Conservation (phyloP, 2,113 vertebrate species). For the Anser brachyrhynchus region DNA sequence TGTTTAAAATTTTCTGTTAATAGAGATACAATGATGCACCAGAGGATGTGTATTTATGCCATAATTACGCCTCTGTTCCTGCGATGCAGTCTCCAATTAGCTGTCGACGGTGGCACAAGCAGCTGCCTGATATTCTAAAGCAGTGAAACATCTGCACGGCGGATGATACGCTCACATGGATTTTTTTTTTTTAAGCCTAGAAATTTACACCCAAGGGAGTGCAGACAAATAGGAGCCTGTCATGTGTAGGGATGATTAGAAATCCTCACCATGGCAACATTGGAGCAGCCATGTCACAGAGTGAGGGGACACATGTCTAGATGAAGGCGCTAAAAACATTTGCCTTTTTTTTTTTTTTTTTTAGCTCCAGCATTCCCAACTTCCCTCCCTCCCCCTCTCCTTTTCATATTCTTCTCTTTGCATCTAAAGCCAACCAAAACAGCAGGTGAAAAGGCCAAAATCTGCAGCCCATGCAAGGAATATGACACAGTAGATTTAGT, state of each 20-base stretch:
- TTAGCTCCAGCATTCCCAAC: slow-evolving; percentile 79
- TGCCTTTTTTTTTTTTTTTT: slow-evolving; percentile 72
- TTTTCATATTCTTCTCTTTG: slow-evolving; percentile 79
- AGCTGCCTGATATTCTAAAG: slow-evolving; percentile 95
- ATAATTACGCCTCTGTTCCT: slow-evolving; percentile 90
- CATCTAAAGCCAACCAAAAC: slow-evolving; percentile 81
- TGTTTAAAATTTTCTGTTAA: slow-evolving; percentile 94
- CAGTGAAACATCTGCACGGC: slow-evolving; percentile 97
- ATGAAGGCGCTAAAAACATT: slow-evolving; percentile 88
- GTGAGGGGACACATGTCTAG: slow-evolving; percentile 89
- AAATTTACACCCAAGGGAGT: slow-evolving; percentile 88
- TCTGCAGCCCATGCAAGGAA: slow-evolving; percentile 77
- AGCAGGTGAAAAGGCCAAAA: slow-evolving; percentile 81
- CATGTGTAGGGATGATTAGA: slow-evolving; percentile 93
- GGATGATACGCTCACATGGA: slow-evolving; percentile 90
- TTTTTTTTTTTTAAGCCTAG: slow-evolving; percentile 86
- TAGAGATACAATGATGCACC: slow-evolving; percentile 93
- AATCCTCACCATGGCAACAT: slow-evolving; percentile 97
- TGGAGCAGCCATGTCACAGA: slow-evolving; percentile 93
- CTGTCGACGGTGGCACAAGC: slow-evolving; percentile 90
- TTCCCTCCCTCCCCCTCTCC: slow-evolving; percentile 76
- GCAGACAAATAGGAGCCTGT: slow-evolving; percentile 90
- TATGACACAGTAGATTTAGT: slow-evolving; percentile 76
- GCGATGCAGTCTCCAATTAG: slow-evolving; percentile 91
- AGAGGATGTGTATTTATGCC: slow-evolving; percentile 91